Percentiles rank a stretch among this genome's conserved stretches.
Conservation (phyloP, 2,888 invertebrate genomes). For the Meghimatium bilineatum region DNA sequence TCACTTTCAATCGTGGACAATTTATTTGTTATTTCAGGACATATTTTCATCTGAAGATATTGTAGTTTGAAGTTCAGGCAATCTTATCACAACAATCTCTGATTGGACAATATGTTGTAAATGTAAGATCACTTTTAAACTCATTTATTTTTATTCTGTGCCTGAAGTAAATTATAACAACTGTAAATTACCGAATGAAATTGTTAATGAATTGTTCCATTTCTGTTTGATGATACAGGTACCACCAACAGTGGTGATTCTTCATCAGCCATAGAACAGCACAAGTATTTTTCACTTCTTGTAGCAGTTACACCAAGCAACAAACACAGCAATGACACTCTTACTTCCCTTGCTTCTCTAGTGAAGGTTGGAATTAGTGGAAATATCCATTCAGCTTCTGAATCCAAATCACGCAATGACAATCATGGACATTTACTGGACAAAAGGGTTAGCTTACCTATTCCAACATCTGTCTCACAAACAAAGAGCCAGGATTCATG, state of each 20-base stretch:
- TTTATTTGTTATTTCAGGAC: too few species aligned
- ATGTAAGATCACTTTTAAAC: too few species aligned
- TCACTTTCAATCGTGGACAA: too few species aligned
- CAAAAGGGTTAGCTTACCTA: conserved; percentile 34
- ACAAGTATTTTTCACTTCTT: conserved; percentile 87
- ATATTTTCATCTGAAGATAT: too few species aligned
- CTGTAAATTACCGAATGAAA: too few species aligned
- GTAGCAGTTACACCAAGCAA: conserved; percentile 83
- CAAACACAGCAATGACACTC: conserved; percentile 50
- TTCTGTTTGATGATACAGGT: conserved; percentile 52
- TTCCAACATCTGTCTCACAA: not conserved
- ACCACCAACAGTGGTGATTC: conserved; percentile 79
- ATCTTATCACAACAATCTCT: too few species aligned
- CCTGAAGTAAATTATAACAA: too few species aligned
- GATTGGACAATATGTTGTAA: too few species aligned
- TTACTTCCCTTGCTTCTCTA: conserved; percentile 63
- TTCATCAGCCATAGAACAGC: conserved; percentile 87
- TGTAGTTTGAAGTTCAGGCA: too few species aligned
- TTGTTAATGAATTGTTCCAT: not conserved
- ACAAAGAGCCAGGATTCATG: conserved; percentile 16
- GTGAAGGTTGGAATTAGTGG: conserved; percentile 66
- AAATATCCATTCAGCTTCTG: conserved; percentile 66
- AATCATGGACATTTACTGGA: not conserved
- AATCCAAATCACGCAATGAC: conserved; percentile 55
- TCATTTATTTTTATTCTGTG: too few species aligned